A percentile compares a stretch with the other conserved stretches of the same genome.
These are phyloP conservation scores for Goniozus legneri DNA, from an alignment of 1,140 invertebrate species.

Conservation along the genomic window DNA sequence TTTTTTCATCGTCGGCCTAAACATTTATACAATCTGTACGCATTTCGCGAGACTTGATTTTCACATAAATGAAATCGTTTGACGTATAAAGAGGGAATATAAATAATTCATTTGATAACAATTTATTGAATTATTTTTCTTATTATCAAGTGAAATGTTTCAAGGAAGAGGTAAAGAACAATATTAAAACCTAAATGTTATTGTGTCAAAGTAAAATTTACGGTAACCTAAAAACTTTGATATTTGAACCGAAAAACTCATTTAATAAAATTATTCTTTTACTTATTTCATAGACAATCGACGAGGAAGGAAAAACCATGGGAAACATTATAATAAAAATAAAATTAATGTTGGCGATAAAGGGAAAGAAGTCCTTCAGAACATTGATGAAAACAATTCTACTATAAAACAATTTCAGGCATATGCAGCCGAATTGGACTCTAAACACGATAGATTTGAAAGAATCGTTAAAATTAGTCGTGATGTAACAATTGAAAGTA, in stretches of 20 bases:
- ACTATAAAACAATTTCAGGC: constrained; percentile 66
- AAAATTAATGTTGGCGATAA: constrained; percentile 41
- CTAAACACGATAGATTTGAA: constrained; percentile 81
- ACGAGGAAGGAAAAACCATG: constrained; percentile 16
- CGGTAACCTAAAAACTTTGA: too few species aligned
- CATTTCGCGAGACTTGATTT: too few species aligned
- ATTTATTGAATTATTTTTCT: too few species aligned
- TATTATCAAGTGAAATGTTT: too few species aligned
- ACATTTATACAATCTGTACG: too few species aligned
- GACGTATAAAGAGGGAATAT: too few species aligned
- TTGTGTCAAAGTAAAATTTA: too few species aligned
- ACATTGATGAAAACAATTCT: constrained; percentile 57
- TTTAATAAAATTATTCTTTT: neutral
- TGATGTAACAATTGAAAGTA: constrained; percentile 91
- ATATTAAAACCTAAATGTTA: too few species aligned
- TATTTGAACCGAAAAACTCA: too few species aligned
- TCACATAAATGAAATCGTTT: too few species aligned
- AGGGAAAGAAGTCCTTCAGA: constrained; percentile 39
- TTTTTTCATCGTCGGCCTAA: constrained; percentile 4
- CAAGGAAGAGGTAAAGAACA: too few species aligned
- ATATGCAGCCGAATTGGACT: constrained; percentile 70
- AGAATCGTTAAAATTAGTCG: constrained; percentile 78
- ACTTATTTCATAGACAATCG: neutral
- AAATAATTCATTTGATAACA: too few species aligned
- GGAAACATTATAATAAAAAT: constrained; percentile 24